These are phyloP conservation scores for Cosmia pyralina DNA, from an alignment of 2,888 invertebrate genomes.

Conservation along the genomic window DNA sequence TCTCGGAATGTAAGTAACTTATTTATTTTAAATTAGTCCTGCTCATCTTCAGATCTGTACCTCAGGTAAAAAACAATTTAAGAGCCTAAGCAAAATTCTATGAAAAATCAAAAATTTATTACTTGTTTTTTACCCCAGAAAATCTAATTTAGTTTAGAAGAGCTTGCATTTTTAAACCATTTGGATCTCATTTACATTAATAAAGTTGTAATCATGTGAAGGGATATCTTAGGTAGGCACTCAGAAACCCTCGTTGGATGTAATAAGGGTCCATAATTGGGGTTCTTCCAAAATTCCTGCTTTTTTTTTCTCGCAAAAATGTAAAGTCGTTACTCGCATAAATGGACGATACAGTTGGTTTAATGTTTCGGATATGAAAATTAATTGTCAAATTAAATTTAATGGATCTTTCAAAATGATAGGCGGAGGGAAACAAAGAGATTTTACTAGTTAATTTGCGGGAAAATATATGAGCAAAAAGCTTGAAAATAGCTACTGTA, in stretches of 20 bases:
- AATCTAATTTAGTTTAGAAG: slow-evolving; percentile 19
- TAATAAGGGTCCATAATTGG: slow-evolving; percentile 74
- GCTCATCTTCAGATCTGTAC: not conserved
- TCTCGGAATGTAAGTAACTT: not conserved
- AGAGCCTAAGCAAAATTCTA: not conserved
- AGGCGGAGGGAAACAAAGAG: slow-evolving; percentile 37
- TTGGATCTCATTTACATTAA: slow-evolving; percentile 44
- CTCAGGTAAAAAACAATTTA: not conserved
- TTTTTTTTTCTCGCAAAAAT: slow-evolving; percentile 53
- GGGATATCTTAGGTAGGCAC: slow-evolving; percentile 61
- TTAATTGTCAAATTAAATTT: slow-evolving; percentile 54
- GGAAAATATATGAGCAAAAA: not conserved
- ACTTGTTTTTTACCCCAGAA: slow-evolving; percentile 7
- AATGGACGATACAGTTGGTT: slow-evolving; percentile 55
- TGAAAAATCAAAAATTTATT: slow-evolving; percentile 18
- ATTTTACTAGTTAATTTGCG: slow-evolving; percentile 45
- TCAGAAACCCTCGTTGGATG: slow-evolving; percentile 68
- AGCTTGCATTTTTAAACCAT: slow-evolving; percentile 38
- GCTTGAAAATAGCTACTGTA: not conserved
- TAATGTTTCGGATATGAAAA: slow-evolving; percentile 62
- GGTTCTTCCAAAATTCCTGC: slow-evolving; percentile 36
- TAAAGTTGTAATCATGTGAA: slow-evolving; percentile 69
- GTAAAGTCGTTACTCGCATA: slow-evolving; percentile 46
- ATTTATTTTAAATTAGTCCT: not conserved
- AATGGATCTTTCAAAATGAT: slow-evolving; percentile 49